Evolutionary conservation across 2,797 vertebrate species (phyloP), one percentile per base, ranked within the genome.

Genomic region (Eremophila alpestris): DNA sequence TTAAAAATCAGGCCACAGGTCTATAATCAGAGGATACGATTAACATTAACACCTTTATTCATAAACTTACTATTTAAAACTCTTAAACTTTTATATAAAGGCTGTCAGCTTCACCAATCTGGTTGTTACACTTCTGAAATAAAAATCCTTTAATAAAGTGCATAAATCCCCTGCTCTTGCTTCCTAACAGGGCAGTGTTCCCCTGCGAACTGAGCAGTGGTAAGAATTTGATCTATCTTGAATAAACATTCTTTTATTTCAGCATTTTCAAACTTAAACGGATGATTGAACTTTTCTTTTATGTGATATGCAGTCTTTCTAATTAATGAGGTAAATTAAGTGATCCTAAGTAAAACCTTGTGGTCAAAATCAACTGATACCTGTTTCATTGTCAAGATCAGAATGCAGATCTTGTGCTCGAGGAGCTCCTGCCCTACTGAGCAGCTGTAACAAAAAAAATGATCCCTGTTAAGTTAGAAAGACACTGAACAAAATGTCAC

Each of bases 401-500:
- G 43, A 62, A 90, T 55, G n/a, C 9, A 90, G 36, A 10, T 38
- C 10, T 55, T 67, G 21, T 63, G 16, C 32, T 70, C 29, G 63
- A 65, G 70, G 55, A 59, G 38, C 41, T 45, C 87, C 48, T 87
- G 60, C 34, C 38, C 41, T 94, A 65, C 63, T 59, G 36, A 67
- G 60, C 21, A 93, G 45, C 11, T 67, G 18, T 60, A 70, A 49
- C 1, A 5, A 36, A 71, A 16, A 17, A 26, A 38, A 38, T 41
- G 29, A 34, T 54, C 1, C 0, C 23, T 46, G 22, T 43, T 87
- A 34, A 71, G 22, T 43, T 40, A n/a, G 32, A 64, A 79, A 59
- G 43, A 68, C 41, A n/a, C n/a, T 75, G 89, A 88, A 73, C 48
- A 73, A 76, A 92, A 91, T 89, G 81, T 86, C 79, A 89, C 54